phyloP scores from a whole-genome alignment of 2,113 vertebrate genomes.

The Heterocephalus glaber region DNA sequence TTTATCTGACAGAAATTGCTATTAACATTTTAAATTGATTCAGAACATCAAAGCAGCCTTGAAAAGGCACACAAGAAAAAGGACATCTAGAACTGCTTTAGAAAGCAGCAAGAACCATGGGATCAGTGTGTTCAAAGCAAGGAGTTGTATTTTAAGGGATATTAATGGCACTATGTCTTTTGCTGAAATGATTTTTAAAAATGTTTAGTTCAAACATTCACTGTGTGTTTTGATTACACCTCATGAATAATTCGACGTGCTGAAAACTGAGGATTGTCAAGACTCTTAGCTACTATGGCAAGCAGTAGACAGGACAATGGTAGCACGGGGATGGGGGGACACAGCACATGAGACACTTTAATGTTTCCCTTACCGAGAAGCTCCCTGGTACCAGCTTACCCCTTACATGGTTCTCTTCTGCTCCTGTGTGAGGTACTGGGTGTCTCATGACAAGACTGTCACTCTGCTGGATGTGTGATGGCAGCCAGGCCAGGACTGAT shows the following conservation, averaged over 20 bases:
- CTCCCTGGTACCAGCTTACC: background rate
- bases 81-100: background rate
- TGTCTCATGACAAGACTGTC: too few relatives aligned
- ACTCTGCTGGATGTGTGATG: background rate
- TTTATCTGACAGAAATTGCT: background rate
- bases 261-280: background rate
- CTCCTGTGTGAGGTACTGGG: background rate
- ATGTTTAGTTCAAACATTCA: background rate
- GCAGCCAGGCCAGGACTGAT: too few relatives aligned
- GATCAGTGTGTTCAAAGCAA: background rate
- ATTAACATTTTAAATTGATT: background rate
- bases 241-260: background rate
- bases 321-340: background rate
- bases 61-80: background rate
- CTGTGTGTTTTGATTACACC: background rate
- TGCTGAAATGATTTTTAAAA: background rate
- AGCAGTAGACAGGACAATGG: background rate
- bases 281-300: background rate
- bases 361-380: background rate
- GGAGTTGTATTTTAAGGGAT: background rate
- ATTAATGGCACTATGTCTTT: background rate
- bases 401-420: background rate
- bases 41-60: background rate
- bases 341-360: accelerated
- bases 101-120: background rate